phyloP scores from a whole-genome alignment of 2,888 invertebrate genomes.

The Sarcophaga subvicina region DNA sequence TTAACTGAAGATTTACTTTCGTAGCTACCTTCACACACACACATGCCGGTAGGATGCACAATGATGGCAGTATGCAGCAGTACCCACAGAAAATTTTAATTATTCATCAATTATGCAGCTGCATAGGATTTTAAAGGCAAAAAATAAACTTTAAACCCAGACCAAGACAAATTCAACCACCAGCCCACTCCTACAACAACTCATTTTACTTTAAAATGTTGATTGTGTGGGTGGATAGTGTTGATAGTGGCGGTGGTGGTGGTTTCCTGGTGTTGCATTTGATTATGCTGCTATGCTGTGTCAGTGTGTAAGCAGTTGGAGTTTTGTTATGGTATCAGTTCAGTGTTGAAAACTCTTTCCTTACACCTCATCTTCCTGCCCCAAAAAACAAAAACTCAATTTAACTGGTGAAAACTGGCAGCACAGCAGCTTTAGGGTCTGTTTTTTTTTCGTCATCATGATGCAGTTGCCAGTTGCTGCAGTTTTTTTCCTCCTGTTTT shows the following conservation, averaged over 20 bases:
- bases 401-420: constrained; percentile 22
- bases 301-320: not conserved
- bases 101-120: constrained; percentile 69
- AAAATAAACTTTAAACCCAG: constrained; percentile 20
- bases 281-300: no score
- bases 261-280: no score
- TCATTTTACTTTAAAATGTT: constrained; percentile 14
- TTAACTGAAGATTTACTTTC: no score
- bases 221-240: constrained; percentile 55
- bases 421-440: constrained; percentile 32
- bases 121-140: constrained; percentile 45
- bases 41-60: not conserved
- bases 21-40: no score
- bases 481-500: constrained; percentile 7
- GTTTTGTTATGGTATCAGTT: constrained; percentile 22
- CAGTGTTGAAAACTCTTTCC: constrained; percentile 25
- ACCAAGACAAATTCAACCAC: constrained; percentile 19
- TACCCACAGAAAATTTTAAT: constrained; percentile 51
- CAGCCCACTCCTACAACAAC: constrained; percentile 27
- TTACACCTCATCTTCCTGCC: not conserved
- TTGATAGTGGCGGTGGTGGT: not conserved
- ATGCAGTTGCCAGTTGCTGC: constrained; percentile 52
- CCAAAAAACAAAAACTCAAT: not conserved
- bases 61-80: not conserved
- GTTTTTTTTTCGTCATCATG: constrained; percentile 22